Conservation (phyloP, 2,888 invertebrate genomes). For the Taenaris catops region DNA sequence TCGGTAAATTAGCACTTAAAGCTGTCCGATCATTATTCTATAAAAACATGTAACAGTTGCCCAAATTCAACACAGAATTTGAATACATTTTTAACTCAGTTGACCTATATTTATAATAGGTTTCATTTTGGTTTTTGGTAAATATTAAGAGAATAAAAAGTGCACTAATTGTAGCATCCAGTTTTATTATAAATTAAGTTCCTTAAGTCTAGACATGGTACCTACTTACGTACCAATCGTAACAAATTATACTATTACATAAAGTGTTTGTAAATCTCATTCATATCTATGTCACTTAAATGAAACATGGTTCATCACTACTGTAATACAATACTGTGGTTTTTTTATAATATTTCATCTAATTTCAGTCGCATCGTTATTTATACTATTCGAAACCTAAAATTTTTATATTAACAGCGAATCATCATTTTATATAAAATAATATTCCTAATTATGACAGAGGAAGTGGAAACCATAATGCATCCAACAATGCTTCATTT, state of each 20-base stretch:
- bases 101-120: too few relatives aligned
- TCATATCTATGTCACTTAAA: constrained; percentile 16
- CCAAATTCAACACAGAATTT: too few relatives aligned
- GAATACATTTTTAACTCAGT: too few relatives aligned
- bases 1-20: too few relatives aligned
- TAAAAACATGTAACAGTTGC: too few relatives aligned
- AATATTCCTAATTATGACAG: constrained; percentile 10
- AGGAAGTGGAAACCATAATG: constrained; percentile 14
- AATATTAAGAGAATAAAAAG: constrained; percentile 9
- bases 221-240: constrained; percentile 34
- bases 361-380: constrained; percentile 15
- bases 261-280: constrained; percentile 18
- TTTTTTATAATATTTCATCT: constrained; percentile 7
- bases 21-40: too few relatives aligned
- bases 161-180: constrained; percentile 13
- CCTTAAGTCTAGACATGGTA: constrained; percentile 60
- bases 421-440: constrained; percentile 8
- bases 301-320: constrained; percentile 13
- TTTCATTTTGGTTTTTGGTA: constrained; percentile 1
- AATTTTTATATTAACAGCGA: constrained; percentile 10
- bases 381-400: constrained; percentile 8
- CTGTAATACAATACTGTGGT: constrained; percentile 6
- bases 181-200: constrained; percentile 60
- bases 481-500: constrained; percentile 23
- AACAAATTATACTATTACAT: constrained; percentile 11